Percentiles rank a stretch among this genome's conserved stretches.
These are phyloP conservation scores for Molossus molossus DNA, from an alignment of 2,797 vertebrate genomes.

Conservation along the genomic window DNA sequence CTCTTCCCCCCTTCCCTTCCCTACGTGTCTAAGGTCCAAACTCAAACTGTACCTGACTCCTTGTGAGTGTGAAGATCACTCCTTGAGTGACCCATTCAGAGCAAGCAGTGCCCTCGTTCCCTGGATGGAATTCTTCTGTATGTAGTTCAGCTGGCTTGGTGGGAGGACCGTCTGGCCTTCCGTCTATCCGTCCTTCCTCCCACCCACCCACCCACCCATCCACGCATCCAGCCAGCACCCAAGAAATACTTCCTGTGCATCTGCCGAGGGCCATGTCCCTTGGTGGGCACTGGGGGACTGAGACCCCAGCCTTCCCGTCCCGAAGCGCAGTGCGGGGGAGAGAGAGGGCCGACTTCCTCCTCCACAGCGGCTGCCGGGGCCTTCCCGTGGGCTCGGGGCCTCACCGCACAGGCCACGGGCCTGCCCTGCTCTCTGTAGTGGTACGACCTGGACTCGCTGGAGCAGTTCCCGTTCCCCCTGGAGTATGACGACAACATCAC, in stretches of 20 bases:
- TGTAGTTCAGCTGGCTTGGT: background rate
- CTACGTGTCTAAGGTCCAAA: fast-evolving
- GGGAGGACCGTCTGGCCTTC: background rate
- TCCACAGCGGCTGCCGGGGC: too few relatives aligned
- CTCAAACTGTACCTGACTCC: fast-evolving
- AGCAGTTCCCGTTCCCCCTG: constrained; percentile 93
- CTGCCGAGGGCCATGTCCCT: background rate
- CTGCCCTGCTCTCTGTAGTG: constrained; percentile 91
- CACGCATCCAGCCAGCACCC: too few relatives aligned
- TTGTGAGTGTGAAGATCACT: fast-evolving
- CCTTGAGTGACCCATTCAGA: background rate
- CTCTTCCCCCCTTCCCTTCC: background rate
- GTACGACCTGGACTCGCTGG: constrained; percentile 95
- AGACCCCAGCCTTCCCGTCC: background rate
- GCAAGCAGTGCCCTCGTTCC: background rate
- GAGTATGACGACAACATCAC: constrained; percentile 92
- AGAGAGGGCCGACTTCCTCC: background rate
- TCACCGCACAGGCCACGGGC: background rate
- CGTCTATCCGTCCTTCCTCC: background rate
- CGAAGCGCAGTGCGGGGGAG: background rate
- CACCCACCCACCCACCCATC: too few relatives aligned
- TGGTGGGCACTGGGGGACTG: background rate
- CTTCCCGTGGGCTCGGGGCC: fast-evolving
- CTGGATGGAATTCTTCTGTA: background rate
- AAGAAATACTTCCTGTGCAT: background rate